phyloP scores from a whole-genome alignment of 2,113 vertebrate genomes.

The Ammodytes marinus region DNA sequence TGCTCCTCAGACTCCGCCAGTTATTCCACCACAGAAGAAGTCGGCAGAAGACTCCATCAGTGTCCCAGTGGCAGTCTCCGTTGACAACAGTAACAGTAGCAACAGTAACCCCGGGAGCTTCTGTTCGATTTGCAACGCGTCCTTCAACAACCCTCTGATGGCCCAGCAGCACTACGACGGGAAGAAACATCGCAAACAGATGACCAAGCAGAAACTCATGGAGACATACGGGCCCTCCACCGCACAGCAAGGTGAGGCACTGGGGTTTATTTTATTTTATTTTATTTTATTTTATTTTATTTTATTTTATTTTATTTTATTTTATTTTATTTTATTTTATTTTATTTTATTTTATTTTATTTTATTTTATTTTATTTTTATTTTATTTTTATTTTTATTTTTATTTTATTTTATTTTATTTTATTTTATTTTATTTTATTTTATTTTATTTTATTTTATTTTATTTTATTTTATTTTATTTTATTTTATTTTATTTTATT shows the following conservation, averaged over 20 bases:
- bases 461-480: too few relatives aligned
- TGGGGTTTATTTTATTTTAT: too few relatives aligned
- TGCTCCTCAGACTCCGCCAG: constrained; percentile 47
- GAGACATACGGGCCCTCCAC: constrained; percentile 91
- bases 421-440: too few relatives aligned
- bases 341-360: too few relatives aligned
- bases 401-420: too few relatives aligned
- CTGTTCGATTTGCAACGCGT: constrained; percentile 95
- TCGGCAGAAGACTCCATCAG: constrained; percentile 6
- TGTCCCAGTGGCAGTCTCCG: not conserved
- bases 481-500: too few relatives aligned
- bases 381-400: too few relatives aligned
- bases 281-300: too few relatives aligned
- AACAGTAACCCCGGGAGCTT: constrained; percentile 90
- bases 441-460: too few relatives aligned
- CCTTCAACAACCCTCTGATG: constrained; percentile 98
- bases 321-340: too few relatives aligned
- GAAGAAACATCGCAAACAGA: constrained; percentile 96
- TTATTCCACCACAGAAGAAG: constrained; percentile 59
- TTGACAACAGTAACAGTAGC: constrained; percentile 63
- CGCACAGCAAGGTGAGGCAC: constrained; percentile 72
- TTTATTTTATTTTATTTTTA: too few relatives aligned
- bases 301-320: too few relatives aligned
- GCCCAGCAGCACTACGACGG: constrained; percentile 96
- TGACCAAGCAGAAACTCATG: constrained; percentile 95